These are phyloP conservation scores for Edolisoma coerulescens DNA, from an alignment of 2,113 vertebrate genomes.

Conservation along the genomic window DNA sequence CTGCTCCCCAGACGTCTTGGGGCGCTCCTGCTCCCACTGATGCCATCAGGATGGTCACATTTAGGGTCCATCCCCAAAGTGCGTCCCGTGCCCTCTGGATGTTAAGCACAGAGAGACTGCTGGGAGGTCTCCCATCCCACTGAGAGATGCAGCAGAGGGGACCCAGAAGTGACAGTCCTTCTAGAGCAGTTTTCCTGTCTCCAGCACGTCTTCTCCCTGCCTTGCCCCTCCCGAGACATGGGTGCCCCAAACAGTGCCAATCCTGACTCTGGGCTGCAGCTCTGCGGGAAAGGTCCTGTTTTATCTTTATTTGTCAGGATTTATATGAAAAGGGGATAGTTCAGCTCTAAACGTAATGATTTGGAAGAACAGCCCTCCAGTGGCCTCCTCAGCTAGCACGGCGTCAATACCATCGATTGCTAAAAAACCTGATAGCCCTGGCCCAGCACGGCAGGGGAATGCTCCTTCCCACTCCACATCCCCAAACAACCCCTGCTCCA, in stretches of 20 bases:
- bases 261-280: neutral
- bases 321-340: conserved; percentile 74
- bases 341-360: conserved; percentile 74
- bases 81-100: fast-evolving
- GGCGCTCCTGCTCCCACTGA: neutral
- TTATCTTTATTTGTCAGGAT: conserved; percentile 74
- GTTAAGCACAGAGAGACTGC: fast-evolving
- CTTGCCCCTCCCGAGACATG: fast-evolving
- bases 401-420: conserved; percentile 73
- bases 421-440: conserved; percentile 68
- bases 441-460: neutral
- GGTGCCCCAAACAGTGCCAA: neutral
- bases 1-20: fast-evolving
- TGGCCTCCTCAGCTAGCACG: conserved; percentile 49
- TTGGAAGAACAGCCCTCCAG: conserved; percentile 76
- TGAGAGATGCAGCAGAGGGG: neutral
- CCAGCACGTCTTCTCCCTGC: neutral
- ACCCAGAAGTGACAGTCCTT: neutral
- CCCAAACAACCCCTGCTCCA: neutral
- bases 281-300: conserved; percentile 27
- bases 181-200: neutral
- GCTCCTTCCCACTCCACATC: neutral
- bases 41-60: fast-evolving
- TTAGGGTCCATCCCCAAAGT: neutral
- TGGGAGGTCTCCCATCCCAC: neutral